Percentiles rank a stretch among this genome's conserved stretches.
These are phyloP conservation scores for Tipula lateralis DNA, from an alignment of 2,888 invertebrate genomes.

Conservation along the genomic window DNA sequence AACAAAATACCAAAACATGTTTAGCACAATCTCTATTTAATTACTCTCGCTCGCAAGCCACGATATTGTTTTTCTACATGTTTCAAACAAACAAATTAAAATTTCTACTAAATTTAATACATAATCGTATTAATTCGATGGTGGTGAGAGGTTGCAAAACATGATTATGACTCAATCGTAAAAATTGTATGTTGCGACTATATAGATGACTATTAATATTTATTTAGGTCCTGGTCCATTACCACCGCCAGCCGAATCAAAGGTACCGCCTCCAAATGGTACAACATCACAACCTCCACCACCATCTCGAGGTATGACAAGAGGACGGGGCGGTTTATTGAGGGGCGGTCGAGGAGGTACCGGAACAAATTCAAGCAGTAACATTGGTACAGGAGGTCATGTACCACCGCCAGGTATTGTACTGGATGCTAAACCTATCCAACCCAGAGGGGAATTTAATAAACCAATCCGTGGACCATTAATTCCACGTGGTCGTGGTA, in stretches of 20 bases:
- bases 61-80: too few relatives aligned
- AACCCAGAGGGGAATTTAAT: not conserved
- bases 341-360: conserved; percentile 46
- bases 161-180: not conserved
- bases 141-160: not conserved
- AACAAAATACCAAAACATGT: too few relatives aligned
- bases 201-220: not conserved
- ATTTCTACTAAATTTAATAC: too few relatives aligned
- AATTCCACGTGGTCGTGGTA: conserved; percentile 44
- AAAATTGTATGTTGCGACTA: not conserved
- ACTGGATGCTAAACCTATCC: not conserved
- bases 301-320: conserved; percentile 40
- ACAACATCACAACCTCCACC: conserved; percentile 36
- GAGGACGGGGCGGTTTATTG: conserved; percentile 44
- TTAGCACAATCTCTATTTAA: too few relatives aligned
- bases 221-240: conserved; percentile 30
- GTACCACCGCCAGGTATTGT: conserved; percentile 27
- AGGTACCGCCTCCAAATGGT: conserved; percentile 36
- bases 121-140: too few relatives aligned
- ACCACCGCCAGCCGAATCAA: conserved; percentile 36
- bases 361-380: conserved; percentile 38
- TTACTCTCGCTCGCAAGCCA: too few relatives aligned
- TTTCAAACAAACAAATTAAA: too few relatives aligned
- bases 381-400: not conserved
- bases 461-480: conserved; percentile 36